phyloP scores from a whole-genome alignment of 2,888 invertebrate species.

The Fissipunctia ypsillon region DNA sequence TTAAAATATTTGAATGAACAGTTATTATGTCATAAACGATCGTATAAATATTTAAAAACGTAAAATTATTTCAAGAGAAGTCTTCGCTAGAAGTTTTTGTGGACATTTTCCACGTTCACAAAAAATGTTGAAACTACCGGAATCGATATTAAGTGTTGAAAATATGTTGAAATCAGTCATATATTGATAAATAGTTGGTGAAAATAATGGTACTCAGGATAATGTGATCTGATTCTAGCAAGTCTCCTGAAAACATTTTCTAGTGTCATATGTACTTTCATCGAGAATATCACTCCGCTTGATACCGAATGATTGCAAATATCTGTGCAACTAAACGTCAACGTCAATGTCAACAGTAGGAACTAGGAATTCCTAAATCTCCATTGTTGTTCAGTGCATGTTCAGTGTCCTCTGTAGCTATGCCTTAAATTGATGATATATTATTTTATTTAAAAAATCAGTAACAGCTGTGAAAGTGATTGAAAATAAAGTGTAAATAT shows the following conservation, averaged over 20 bases:
- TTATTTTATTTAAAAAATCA: not conserved
- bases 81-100: not conserved
- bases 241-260: not conserved
- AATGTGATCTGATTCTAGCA: not conserved
- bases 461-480: not conserved
- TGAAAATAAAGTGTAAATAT: not conserved
- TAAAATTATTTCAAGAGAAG: not conserved
- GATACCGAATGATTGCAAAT: conserved; percentile 7
- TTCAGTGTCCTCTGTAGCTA: not conserved
- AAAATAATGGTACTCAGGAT: too few species aligned
- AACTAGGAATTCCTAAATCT: too few species aligned
- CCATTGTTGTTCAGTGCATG: too few species aligned
- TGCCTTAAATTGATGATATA: not conserved
- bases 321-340: conserved; percentile 29
- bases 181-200: not conserved
- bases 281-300: conserved; percentile 33
- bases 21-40: not conserved
- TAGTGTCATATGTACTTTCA: not conserved
- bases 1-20: conserved; percentile 37
- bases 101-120: not conserved
- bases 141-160: not conserved
- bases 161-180: not conserved
- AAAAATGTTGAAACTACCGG: not conserved
- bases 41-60: conserved; percentile 17
- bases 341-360: conserved; percentile 8